These are phyloP conservation scores for Aldrovandia affinis DNA, from an alignment of 2,797 vertebrate genomes.

Conservation along the genomic window DNA sequence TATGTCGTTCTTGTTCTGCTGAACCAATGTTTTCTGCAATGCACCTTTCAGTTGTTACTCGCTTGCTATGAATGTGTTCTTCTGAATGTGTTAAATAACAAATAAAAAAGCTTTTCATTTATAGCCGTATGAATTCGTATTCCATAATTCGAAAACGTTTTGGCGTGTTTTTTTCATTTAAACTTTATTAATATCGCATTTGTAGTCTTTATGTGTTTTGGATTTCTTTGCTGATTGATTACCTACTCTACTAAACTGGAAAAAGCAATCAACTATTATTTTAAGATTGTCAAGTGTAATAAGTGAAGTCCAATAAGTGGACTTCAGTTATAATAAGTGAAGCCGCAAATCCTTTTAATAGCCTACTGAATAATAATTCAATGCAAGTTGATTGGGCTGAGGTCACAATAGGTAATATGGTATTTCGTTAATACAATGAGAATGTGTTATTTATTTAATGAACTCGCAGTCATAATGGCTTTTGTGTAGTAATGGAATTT, in stretches of 20 bases:
- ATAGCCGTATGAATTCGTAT: background rate
- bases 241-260: background rate
- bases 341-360: background rate
- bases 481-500: slow-evolving; percentile 2
- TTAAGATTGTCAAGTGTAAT: background rate
- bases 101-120: background rate
- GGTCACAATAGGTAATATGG: background rate
- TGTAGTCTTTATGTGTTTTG: background rate
- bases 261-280: background rate
- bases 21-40: background rate
- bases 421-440: slow-evolving; percentile 18
- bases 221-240: background rate
- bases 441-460: slow-evolving; percentile 27
- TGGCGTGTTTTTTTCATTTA: background rate
- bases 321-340: background rate
- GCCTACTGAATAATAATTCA: background rate
- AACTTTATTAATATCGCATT: no score
- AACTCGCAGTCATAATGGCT: slow-evolving; percentile 10
- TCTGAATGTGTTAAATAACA: background rate
- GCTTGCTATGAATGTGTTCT: background rate
- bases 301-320: background rate
- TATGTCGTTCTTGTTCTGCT: background rate
- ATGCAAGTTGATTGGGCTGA: background rate
- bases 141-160: background rate
- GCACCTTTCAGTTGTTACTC: background rate